These are phyloP conservation scores for Labeo rohita DNA, from an alignment of 2,113 vertebrate genomes.

Conservation along the genomic window DNA sequence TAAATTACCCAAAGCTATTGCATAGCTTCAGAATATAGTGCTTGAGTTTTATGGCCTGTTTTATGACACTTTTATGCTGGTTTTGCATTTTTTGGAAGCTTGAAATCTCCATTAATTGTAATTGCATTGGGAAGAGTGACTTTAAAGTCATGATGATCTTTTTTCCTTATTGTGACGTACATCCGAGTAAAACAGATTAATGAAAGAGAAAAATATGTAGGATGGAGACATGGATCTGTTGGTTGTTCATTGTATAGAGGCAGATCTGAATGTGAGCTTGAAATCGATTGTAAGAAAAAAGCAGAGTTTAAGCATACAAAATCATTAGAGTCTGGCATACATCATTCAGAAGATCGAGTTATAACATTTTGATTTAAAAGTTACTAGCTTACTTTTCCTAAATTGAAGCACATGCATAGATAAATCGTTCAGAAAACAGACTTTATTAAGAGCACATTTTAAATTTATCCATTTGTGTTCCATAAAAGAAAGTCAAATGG, in stretches of 20 bases:
- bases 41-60: not conserved
- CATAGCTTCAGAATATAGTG: not conserved
- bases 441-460: not conserved
- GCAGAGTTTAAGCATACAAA: not conserved
- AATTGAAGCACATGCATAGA: not conserved
- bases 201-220: not conserved
- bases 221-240: not conserved
- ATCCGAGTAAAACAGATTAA: not conserved
- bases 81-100: not conserved
- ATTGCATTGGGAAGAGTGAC: not conserved
- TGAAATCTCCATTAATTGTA: not conserved
- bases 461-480: not conserved
- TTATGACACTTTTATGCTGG: not conserved
- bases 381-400: not conserved
- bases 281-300: not conserved
- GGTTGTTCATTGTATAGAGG: not conserved
- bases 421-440: not conserved
- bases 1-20: not conserved
- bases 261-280: not conserved
- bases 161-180: not conserved
- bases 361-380: not conserved
- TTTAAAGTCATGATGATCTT: not conserved
- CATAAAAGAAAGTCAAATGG: not conserved
- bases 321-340: not conserved
- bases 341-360: not conserved